Base-by-base conservation (phyloP, 92 coral and sea anemone genomes). In the Palythoa grandis region DNA sequence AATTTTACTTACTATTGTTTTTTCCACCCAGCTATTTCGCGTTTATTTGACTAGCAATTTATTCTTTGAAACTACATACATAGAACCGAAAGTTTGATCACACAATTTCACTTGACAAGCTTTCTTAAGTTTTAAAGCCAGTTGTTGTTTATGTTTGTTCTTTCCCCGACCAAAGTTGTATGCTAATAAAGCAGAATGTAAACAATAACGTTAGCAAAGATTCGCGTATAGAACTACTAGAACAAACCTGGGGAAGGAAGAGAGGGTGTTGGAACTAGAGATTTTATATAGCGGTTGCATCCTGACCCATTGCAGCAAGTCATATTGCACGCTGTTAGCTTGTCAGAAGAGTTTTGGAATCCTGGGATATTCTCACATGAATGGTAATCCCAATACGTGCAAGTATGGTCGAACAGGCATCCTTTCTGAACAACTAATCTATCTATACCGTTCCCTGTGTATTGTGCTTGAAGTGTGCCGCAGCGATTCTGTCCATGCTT, bases 271-370 rank as follows among this genome's bases (percentile, higher is more conserved):
- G 61, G 63, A 65, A 52, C n/a, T 4, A 38, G 63, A 1, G 38
- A 57, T 19, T 20, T 11, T 16, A 63, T 63, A 8, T 39, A 23
- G 4, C 74, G 74, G 85, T 80, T 80, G 61, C 85, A 80, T 22
- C 85, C 56, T 39, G 85, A 35, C 38, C 63, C 74, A 23, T 80
- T 48, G 8, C 85, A 80, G 73, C 85, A 80, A 25, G 23, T 80
- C 43, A 66, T n/a, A 23, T 19, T 47, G 25, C 85, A 80, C 74
- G 85, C 38, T n/a, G 47, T 22, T 74, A 80, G 52, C 60, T 29
- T 80, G 23, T 70, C 85, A 7, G 85, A 19, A 8, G 39, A 25
- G 7, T 70, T 70, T 15, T 40, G 83, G 71, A 37, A 78, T 19
- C 48, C 15, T 57, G 69, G 22, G 12, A 35, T 23, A 19, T 2